Conservation (phyloP, 2,113 vertebrate species). For the Gallinago media region DNA sequence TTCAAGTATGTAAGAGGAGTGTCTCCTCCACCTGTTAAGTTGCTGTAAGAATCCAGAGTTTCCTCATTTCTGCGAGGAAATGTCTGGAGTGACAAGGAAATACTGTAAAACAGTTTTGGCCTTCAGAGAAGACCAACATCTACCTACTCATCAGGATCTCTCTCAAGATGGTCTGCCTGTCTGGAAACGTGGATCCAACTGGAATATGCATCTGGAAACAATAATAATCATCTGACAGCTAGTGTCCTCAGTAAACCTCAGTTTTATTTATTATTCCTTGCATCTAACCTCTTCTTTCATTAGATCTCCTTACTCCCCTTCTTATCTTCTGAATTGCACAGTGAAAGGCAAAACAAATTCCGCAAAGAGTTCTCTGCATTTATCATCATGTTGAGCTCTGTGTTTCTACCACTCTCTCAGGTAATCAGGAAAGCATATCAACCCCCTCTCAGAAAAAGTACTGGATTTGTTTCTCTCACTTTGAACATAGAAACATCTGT, state of each 20-base stretch:
- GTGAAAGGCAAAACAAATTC: neutral
- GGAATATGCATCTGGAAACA: neutral
- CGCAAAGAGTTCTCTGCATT: neutral
- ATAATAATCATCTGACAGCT: neutral
- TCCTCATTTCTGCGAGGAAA: neutral
- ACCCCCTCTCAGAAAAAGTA: neutral
- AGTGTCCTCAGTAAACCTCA: neutral
- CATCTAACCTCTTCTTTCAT: neutral
- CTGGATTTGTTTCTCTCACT: neutral
- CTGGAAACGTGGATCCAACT: neutral
- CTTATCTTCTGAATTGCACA: neutral
- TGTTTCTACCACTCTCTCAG: neutral
- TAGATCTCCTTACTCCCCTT: neutral
- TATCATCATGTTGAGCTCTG: neutral
- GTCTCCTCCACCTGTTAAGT: neutral
- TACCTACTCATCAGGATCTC: neutral
- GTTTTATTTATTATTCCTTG: neutral
- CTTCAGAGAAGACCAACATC: neutral
- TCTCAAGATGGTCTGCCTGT: neutral
- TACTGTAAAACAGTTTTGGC: neutral
- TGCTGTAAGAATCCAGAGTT: neutral
- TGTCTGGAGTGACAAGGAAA: neutral
- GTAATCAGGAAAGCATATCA: neutral
- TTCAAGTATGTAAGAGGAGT: neutral
- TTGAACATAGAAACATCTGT: neutral